These are phyloP conservation scores for Ceratothoa steindachneri DNA, from an alignment of 2,888 invertebrate species.

Conservation along the genomic window DNA sequence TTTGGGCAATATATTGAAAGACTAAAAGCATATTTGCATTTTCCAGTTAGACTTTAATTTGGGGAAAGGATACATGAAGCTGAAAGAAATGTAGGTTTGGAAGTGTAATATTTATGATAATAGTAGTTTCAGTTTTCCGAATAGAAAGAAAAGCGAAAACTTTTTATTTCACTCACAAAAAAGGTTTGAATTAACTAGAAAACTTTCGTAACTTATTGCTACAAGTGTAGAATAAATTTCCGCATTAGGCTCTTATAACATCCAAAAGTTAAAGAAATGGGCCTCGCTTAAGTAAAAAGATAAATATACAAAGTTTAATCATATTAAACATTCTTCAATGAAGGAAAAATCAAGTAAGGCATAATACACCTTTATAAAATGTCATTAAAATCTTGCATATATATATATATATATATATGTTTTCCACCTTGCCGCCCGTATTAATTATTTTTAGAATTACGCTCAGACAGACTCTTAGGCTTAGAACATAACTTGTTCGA, in stretches of 20 bases:
- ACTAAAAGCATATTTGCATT: not conserved
- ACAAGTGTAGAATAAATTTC: not conserved
- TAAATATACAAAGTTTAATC: not conserved
- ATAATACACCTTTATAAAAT: not conserved
- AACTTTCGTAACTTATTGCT: not conserved
- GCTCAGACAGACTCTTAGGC: not conserved
- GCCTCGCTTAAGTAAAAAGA: too few relatives aligned
- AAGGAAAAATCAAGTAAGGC: not conserved
- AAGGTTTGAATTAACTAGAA: not conserved
- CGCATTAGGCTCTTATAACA: not conserved
- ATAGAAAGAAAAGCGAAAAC: not conserved
- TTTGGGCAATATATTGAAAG: too few relatives aligned
- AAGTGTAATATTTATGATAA: slow-evolving; percentile 4
- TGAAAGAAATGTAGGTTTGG: not conserved
- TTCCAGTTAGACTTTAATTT: not conserved
- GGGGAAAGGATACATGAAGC: not conserved
- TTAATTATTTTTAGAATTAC: not conserved
- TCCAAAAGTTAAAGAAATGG: too few relatives aligned
- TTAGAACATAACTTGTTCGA: not conserved
- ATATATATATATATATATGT: too few relatives aligned
- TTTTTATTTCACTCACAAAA: not conserved
- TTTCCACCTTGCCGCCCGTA: too few relatives aligned
- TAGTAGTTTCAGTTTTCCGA: slow-evolving; percentile 4
- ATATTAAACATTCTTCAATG: not conserved
- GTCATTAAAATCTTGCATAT: not conserved